phyloP scores from a whole-genome alignment of 2,113 vertebrate species.

The Coptodon rendalli region DNA sequence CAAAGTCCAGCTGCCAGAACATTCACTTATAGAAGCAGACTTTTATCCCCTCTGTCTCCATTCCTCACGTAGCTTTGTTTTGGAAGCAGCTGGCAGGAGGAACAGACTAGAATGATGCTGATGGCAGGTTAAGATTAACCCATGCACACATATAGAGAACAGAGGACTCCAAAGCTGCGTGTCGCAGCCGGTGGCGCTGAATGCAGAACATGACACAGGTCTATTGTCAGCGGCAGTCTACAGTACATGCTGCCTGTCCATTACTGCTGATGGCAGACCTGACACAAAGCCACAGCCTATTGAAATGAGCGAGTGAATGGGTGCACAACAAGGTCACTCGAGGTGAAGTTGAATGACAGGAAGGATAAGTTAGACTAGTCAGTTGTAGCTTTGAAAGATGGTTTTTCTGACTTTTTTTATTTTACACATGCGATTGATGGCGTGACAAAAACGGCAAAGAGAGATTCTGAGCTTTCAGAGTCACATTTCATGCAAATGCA shows the following conservation, averaged over 20 bases:
- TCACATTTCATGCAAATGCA: neutral
- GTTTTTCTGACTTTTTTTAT: neutral
- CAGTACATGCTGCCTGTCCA: conserved; percentile 25
- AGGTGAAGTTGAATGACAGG: conserved; percentile 28
- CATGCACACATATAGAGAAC: neutral
- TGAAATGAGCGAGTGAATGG: conserved; percentile 40
- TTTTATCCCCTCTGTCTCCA: neutral
- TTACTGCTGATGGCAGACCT: conserved; percentile 60
- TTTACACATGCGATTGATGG: neutral
- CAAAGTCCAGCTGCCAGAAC: neutral
- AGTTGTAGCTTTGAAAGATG: neutral
- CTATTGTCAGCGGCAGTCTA: conserved; percentile 31
- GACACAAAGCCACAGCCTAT: conserved; percentile 49
- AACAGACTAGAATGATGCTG: conserved; percentile 30
- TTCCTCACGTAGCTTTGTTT: neutral
- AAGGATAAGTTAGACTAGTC: neutral
- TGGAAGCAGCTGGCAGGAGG: conserved; percentile 11
- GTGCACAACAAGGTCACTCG: conserved; percentile 34
- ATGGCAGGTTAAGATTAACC: conserved; percentile 28
- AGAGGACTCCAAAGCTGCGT: conserved; percentile 1
- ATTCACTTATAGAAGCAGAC: neutral
- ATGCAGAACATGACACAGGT: conserved; percentile 43
- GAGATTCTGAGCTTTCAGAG: neutral
- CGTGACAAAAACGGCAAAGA: neutral
- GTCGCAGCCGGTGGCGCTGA: conserved; percentile 18